A percentile compares a stretch with the other conserved stretches of the same genome.
These are phyloP conservation scores for Danio tinwini DNA, from an alignment of 2,797 vertebrate genomes.

Conservation along the genomic window DNA sequence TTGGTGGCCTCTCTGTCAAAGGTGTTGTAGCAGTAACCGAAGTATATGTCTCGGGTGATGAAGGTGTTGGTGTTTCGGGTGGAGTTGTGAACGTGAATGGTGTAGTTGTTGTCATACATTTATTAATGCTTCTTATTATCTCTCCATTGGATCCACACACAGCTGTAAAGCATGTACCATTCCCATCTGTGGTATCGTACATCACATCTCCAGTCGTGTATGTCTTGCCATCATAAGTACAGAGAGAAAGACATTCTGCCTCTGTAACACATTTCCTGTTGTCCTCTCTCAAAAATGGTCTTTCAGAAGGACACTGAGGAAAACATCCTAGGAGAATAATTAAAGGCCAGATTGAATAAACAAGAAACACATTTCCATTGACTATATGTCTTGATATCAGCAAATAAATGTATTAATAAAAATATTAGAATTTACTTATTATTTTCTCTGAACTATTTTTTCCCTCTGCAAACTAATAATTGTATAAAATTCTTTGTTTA, in stretches of 20 bases:
- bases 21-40: not conserved
- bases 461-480: too few species aligned
- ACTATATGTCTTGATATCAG: not conserved
- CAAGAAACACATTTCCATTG: not conserved
- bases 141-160: slow-evolving; percentile 78
- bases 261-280: slow-evolving; percentile 79
- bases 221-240: slow-evolving; percentile 73
- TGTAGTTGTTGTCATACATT: slow-evolving; percentile 65
- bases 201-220: slow-evolving; percentile 72
- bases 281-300: slow-evolving; percentile 80
- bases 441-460: not conserved
- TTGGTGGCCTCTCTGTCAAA: not conserved
- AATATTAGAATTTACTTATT: not conserved
- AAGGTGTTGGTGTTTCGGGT: slow-evolving; percentile 40
- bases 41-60: not conserved
- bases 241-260: slow-evolving; percentile 75
- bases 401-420: not conserved
- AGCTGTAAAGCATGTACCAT: slow-evolving; percentile 80
- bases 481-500: not conserved
- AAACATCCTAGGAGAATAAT: slow-evolving; percentile 82
- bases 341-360: slow-evolving; percentile 7
- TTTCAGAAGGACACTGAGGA: slow-evolving; percentile 78
- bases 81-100: slow-evolving; percentile 45
- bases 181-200: slow-evolving; percentile 84
- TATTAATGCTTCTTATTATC: slow-evolving; percentile 57